A percentile compares a stretch with the other conserved stretches of the same genome.
Evolutionary conservation across 2,888 invertebrate species (phyloP).

Genomic region (Archaeoteleia sp.): DNA sequence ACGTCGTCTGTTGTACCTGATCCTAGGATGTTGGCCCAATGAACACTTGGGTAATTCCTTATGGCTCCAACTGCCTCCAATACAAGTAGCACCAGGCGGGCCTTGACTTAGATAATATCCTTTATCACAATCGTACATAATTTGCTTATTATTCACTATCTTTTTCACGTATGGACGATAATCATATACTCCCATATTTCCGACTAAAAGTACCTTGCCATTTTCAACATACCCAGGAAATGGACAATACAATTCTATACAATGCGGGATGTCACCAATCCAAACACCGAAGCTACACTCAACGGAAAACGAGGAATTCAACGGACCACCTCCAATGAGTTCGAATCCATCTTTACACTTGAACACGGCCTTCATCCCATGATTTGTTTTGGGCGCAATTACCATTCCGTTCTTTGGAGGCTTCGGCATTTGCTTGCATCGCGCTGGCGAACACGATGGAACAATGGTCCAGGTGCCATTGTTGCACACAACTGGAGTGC

Average conservation of each 20-base stretch:
- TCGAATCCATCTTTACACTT: slow-evolving; percentile 95
- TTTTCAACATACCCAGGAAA: slow-evolving; percentile 93
- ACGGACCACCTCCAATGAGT: slow-evolving; percentile 81
- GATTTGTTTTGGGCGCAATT: slow-evolving; percentile 97
- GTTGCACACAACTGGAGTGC: slow-evolving; percentile 86
- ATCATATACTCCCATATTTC: slow-evolving; percentile 97
- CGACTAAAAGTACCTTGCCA: slow-evolving; percentile 93
- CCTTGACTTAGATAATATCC: slow-evolving; percentile 92
- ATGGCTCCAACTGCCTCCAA: slow-evolving; percentile 96
- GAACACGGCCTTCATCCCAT: slow-evolving; percentile 95
- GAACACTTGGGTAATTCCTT: slow-evolving; percentile 89
- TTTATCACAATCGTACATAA: slow-evolving; percentile 96
- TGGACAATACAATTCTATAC: slow-evolving; percentile 90
- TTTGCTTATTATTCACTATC: slow-evolving; percentile 93
- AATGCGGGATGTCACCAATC: slow-evolving; percentile 91
- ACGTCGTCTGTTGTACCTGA: slow-evolving; percentile 86
- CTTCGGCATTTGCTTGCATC: slow-evolving; percentile 89
- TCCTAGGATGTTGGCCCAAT: slow-evolving; percentile 89
- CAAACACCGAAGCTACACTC: slow-evolving; percentile 96
- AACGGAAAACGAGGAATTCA: slow-evolving; percentile 81
- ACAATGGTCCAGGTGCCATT: slow-evolving; percentile 98
- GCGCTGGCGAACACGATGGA: slow-evolving; percentile 88
- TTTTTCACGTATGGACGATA: slow-evolving; percentile 95
- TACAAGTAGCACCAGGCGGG: slow-evolving; percentile 94
- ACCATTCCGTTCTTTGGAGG: slow-evolving; percentile 95